Conservation (phyloP, 2,113 vertebrate species). For the Litocranius walleri region DNA sequence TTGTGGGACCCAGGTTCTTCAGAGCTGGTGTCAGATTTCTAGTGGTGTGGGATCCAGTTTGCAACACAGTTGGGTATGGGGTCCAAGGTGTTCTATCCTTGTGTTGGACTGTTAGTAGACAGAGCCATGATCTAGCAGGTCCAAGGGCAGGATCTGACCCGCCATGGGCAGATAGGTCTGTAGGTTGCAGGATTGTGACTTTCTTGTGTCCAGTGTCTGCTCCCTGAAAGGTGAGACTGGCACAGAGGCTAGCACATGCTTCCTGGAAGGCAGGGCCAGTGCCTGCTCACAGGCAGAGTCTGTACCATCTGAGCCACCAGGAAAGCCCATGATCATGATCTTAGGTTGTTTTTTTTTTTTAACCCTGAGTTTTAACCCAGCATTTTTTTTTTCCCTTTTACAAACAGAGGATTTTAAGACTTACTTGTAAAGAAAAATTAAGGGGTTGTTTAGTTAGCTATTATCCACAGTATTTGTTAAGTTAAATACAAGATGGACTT, state of each 20-base stretch:
- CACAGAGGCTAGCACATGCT: neutral
- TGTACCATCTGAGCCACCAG: neutral
- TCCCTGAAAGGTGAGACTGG: too few relatives aligned
- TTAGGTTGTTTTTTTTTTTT: neutral
- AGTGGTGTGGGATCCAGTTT: neutral
- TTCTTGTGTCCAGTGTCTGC: neutral
- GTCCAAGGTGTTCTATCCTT: neutral
- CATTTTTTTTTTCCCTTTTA: neutral
- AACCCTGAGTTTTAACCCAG: neutral
- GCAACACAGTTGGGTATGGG: neutral
- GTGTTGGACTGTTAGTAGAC: too few relatives aligned
- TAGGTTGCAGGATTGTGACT: accelerated
- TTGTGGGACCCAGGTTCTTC: neutral
- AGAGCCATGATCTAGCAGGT: neutral
- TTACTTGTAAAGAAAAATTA: neutral
- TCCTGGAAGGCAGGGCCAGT: neutral
- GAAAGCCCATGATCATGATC: neutral
- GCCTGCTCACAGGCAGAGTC: neutral
- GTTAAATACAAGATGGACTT: neutral
- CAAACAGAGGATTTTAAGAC: neutral
- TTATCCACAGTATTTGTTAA: neutral
- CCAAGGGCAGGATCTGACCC: neutral
- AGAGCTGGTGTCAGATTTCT: neutral
- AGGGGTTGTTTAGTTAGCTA: neutral
- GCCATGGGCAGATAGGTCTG: neutral